Evolutionary conservation across 2,113 vertebrate genomes (phyloP), one percentile per base, ranked within the genome.

Genomic region (Xiphophorus hellerii): DNA sequence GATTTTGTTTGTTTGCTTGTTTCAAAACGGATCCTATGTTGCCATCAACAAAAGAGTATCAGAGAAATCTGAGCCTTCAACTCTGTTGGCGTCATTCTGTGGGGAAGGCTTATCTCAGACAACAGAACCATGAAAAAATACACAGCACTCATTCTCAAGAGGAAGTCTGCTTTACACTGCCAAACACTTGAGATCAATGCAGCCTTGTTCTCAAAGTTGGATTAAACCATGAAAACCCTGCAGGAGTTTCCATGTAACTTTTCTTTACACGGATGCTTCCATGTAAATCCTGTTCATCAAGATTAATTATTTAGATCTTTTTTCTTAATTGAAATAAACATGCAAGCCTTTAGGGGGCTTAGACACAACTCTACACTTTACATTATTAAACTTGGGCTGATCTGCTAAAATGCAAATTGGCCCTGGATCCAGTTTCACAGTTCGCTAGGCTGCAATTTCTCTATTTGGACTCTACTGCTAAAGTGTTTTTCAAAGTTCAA

Each of bases 101-200:
- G 54, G 62, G 7, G 66, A 60, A 76, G 39, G 73, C 28, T 66
- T 54, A 17, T 62, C 15, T 48, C 33, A 66, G 30, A 69, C 29
- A 9, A 30, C 27, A 62, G 51, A 65, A 75, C 31, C 20, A 12
- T 44, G 63, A 65, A 27, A 33, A 70, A 63, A 31, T 37, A 22
- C 17, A 37, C 12, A 48, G n/a, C 12, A 35, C 12, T 28, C 4
- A 63, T 28, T 61, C 20, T 39, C 17, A 11, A 37, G 42, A 71
- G 54, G 48, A 78, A 68, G 66, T 62, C 70, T 66, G 71, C 51
- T 27, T 70, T 14, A 39, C 8, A 62, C 27, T 77, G 77, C 71
- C 86, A 85, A 71, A 72, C 12, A 20, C 58, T 67, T 58, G 1
- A 75, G 15, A 80, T 74, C 1, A 25, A 81, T 67, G 20, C 27